These are phyloP conservation scores for Caerostris extrusa DNA, from an alignment of 1,140 invertebrate species.

Conservation along the genomic window DNA sequence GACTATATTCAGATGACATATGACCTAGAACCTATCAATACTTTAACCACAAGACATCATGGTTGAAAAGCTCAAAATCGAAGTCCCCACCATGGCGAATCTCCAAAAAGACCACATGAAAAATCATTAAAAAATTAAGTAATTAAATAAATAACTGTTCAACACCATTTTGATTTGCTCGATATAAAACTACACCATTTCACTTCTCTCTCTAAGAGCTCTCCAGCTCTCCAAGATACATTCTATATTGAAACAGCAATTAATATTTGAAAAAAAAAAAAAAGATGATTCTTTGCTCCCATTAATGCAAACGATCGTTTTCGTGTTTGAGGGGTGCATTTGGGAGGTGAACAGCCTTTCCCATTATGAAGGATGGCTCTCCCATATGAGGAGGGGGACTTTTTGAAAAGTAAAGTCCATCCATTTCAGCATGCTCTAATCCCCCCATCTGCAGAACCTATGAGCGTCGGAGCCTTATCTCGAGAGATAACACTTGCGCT, in stretches of 20 bases:
- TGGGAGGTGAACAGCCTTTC: conserved; percentile 45
- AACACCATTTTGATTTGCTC: background rate
- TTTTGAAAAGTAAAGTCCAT: conserved; percentile 58
- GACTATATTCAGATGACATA: too few species aligned
- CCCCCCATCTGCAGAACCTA: conserved; percentile 44
- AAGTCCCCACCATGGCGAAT: too few species aligned
- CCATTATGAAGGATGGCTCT: conserved; percentile 38
- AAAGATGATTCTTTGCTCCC: background rate
- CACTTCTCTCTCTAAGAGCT: background rate
- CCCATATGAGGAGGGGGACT: conserved; percentile 22
- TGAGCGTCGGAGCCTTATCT: conserved; percentile 55
- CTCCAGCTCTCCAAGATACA: background rate
- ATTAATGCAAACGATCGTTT: conserved; percentile 39
- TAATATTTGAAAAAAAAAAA: conserved; percentile 1
- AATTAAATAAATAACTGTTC: background rate
- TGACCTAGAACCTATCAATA: too few species aligned
- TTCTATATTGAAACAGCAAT: background rate
- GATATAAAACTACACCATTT: background rate
- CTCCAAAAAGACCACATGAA: background rate
- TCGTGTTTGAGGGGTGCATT: conserved; percentile 5
- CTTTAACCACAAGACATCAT: too few species aligned
- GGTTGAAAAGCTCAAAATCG: too few species aligned
- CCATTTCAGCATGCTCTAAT: conserved; percentile 51
- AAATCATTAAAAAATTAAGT: background rate
- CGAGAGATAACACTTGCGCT: conserved; percentile 60